Evolutionary conservation across 2,888 invertebrate genomes (phyloP).

Genomic region (Orthosia incerta): DNA sequence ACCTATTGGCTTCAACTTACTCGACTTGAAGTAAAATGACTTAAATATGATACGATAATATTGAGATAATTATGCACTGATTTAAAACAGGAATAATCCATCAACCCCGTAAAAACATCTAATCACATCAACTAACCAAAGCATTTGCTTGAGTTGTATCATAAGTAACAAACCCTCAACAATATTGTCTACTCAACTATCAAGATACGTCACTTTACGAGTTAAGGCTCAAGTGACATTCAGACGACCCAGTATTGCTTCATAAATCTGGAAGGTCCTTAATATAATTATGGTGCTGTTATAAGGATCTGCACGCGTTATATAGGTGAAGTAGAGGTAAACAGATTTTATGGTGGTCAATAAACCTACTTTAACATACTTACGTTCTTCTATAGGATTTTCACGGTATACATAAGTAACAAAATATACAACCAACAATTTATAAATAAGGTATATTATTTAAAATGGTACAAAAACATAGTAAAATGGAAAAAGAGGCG

Average conservation of each 20-base stretch:
- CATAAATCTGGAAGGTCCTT: constrained; percentile 12
- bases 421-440: too few species aligned
- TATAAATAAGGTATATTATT: too few species aligned
- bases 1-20: background rate
- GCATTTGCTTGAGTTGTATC: background rate
- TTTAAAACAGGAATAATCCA: too few species aligned
- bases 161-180: background rate
- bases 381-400: background rate
- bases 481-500: too few species aligned
- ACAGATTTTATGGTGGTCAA: background rate
- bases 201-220: constrained; percentile 18
- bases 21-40: background rate
- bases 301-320: background rate
- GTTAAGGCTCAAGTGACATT: constrained; percentile 15
- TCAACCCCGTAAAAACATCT: background rate
- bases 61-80: too few species aligned
- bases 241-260: constrained; percentile 10
- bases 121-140: background rate
- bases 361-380: background rate
- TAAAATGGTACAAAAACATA: too few species aligned
- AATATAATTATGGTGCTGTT: constrained; percentile 4
- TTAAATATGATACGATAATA: too few species aligned
- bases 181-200: constrained; percentile 20
- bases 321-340: background rate
- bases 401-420: background rate